Percentiles rank a stretch among this genome's conserved stretches.
These are phyloP conservation scores for Cichladusa arquata DNA, from an alignment of 2,113 vertebrate species.

Conservation along the genomic window DNA sequence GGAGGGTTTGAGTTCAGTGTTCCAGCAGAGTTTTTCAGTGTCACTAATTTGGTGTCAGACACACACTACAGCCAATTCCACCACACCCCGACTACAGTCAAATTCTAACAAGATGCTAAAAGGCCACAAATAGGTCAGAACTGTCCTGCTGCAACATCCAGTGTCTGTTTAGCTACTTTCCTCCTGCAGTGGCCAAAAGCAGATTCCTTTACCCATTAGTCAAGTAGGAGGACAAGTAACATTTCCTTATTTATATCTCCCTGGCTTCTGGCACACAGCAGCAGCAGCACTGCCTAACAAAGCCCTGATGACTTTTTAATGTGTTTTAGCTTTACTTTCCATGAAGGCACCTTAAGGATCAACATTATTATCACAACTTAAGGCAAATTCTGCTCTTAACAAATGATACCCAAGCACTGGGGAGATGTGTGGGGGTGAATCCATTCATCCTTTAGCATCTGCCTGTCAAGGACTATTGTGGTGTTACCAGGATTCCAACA, in stretches of 20 bases:
- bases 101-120: background rate
- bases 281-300: constrained; percentile 1
- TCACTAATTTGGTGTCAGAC: background rate
- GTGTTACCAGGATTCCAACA: background rate
- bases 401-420: background rate
- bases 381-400: background rate
- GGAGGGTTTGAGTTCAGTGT: background rate
- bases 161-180: background rate
- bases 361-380: background rate
- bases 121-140: background rate
- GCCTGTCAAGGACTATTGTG: background rate
- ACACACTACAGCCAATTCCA: fast-evolving
- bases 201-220: constrained; percentile 5
- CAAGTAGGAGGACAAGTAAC: background rate
- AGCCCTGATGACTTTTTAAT: constrained; percentile 25
- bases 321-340: background rate
- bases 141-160: background rate
- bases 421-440: background rate
- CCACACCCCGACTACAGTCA: background rate
- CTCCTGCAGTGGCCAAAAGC: background rate
- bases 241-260: constrained; percentile 38
- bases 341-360: background rate
- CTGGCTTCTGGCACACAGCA: constrained; percentile 21
- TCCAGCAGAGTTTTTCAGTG: background rate
- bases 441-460: background rate